Conservation (phyloP, 2,888 invertebrate genomes). For the Dasypolia templi region DNA sequence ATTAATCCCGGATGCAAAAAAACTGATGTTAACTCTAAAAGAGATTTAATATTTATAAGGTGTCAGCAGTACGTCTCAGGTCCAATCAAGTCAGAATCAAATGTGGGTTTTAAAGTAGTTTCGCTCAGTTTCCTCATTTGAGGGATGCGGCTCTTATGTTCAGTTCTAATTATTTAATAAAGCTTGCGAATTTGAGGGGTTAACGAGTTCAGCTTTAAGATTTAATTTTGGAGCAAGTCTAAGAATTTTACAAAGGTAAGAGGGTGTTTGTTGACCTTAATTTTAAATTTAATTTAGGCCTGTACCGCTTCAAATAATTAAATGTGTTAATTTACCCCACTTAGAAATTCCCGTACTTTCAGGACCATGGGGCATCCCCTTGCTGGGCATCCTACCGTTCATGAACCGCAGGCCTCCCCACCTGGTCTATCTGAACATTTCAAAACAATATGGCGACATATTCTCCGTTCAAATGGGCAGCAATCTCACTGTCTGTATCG, state of each 20-base stretch:
- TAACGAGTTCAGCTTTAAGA: not conserved
- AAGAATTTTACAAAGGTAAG: not conserved
- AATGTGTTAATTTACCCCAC: not conserved
- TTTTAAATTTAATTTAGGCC: not conserved
- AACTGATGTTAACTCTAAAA: not conserved
- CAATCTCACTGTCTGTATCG: conserved; percentile 94
- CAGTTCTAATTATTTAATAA: not conserved
- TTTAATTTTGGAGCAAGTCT: not conserved
- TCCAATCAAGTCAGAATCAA: not conserved
- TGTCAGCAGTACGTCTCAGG: not conserved
- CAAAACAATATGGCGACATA: conserved; percentile 93
- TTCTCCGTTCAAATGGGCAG: conserved; percentile 94
- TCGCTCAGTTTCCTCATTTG: not conserved
- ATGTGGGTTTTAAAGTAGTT: not conserved
- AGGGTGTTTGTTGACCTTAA: not conserved
- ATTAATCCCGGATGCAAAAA: not conserved
- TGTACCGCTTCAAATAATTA: not conserved
- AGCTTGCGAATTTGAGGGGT: not conserved
- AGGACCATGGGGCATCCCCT: conserved; percentile 95
- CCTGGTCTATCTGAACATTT: conserved; percentile 93
- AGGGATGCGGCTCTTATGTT: too few species aligned
- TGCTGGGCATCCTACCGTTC: conserved; percentile 94
- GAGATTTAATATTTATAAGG: not conserved
- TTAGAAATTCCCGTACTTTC: conserved; percentile 69
- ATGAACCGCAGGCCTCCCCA: conserved; percentile 93